phyloP scores from a whole-genome alignment of 2,113 vertebrate species.

The Pachycephala philippinensis region DNA sequence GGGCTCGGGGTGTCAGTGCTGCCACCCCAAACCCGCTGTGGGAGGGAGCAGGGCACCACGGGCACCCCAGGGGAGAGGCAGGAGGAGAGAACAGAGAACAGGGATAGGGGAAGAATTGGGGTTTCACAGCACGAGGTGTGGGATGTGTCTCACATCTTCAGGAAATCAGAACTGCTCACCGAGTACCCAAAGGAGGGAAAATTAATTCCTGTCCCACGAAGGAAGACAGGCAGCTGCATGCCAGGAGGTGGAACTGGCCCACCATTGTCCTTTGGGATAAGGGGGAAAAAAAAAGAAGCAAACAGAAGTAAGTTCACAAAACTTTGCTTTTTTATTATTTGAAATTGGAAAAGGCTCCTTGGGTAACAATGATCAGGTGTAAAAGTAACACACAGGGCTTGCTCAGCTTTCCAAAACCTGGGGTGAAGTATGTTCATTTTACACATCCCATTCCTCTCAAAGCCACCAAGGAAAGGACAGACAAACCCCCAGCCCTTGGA shows the following conservation, averaged over 20 bases:
- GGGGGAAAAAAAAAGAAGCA: background rate
- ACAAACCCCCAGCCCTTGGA: background rate
- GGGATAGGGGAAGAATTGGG: background rate
- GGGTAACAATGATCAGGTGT: slow-evolving; percentile 36
- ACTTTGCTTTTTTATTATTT: slow-evolving; percentile 54
- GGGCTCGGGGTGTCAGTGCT: background rate
- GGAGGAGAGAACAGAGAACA: background rate
- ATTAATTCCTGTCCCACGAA: accelerated
- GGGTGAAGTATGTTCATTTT: background rate
- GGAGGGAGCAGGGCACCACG: accelerated
- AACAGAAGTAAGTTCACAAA: slow-evolving; percentile 16
- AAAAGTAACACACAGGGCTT: background rate
- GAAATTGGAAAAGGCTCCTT: slow-evolving; percentile 49
- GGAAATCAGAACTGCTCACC: background rate
- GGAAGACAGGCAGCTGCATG: background rate
- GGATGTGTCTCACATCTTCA: background rate
- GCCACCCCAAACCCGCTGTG: background rate
- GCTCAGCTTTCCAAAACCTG: background rate
- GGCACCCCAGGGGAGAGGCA: background rate
- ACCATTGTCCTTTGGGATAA: background rate
- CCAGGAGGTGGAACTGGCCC: background rate
- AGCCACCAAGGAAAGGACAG: background rate
- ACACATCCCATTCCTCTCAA: background rate
- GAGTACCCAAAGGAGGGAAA: background rate
- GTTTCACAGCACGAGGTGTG: background rate